phyloP scores from a whole-genome alignment of 2,797 vertebrate species.

The Hemitrygon akajei region DNA sequence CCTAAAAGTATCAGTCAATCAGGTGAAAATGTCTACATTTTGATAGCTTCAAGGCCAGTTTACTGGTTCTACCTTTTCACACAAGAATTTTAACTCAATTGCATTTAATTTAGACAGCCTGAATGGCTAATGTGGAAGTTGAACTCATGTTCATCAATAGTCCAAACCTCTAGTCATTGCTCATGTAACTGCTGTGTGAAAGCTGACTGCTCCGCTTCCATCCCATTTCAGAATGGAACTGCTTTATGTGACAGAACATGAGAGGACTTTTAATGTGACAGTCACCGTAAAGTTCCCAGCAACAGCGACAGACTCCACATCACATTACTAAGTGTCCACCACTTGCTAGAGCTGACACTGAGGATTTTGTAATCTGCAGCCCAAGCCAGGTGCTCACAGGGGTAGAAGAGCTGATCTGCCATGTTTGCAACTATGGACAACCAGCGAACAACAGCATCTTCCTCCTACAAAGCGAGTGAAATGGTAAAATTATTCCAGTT shows the following conservation, averaged over 20 bases:
- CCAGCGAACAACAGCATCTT: conserved; percentile 68
- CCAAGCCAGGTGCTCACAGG: conserved; percentile 91
- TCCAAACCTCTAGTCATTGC: background rate
- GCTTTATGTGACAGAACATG: background rate
- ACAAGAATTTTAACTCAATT: background rate
- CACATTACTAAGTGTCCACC: conserved; percentile 76
- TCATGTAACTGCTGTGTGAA: background rate
- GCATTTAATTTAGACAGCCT: background rate
- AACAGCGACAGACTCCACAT: conserved; percentile 79
- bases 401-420: conserved; percentile 90
- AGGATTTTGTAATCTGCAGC: conserved; percentile 74
- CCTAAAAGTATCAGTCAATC: background rate
- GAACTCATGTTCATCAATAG: background rate
- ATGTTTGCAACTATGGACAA: conserved; percentile 76
- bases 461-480: conserved; percentile 57
- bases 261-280: background rate
- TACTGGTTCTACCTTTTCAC: background rate
- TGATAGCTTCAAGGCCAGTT: background rate
- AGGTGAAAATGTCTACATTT: background rate
- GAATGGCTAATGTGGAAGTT: background rate
- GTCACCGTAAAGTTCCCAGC: conserved; percentile 72
- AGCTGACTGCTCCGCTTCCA: background rate
- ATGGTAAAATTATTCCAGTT: background rate
- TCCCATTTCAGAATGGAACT: background rate
- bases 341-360: conserved; percentile 59